Evolutionary conservation across 2,888 invertebrate species (phyloP).

Genomic region (Drosophila longiperda): DNA sequence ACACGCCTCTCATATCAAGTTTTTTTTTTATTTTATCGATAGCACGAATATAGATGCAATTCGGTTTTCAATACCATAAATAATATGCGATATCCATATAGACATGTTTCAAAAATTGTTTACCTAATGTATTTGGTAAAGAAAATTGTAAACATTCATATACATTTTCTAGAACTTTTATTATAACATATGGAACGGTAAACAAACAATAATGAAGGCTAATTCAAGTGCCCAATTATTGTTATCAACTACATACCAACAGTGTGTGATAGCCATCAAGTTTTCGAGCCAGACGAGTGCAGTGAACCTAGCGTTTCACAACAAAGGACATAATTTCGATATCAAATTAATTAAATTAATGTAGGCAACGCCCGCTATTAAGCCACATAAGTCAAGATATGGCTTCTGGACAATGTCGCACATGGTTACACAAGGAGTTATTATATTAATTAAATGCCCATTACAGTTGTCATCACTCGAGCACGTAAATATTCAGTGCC

Average conservation of each 20-base stretch:
- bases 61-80: too few species aligned
- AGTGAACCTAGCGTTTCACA: constrained; percentile 22
- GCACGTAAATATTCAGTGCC: constrained; percentile 2
- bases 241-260: neutral
- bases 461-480: constrained; percentile 53
- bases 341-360: constrained; percentile 43
- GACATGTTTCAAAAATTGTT: neutral
- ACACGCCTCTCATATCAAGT: too few species aligned
- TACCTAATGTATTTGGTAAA: neutral
- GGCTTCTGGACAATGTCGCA: constrained; percentile 6
- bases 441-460: constrained; percentile 65
- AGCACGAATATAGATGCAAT: too few species aligned
- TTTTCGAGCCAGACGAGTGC: constrained; percentile 1
- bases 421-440: constrained; percentile 31
- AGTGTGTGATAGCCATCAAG: neutral
- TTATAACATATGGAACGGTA: neutral
- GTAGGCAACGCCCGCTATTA: constrained; percentile 43
- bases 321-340: constrained; percentile 40
- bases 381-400: neutral
- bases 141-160: neutral
- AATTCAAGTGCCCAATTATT: neutral
- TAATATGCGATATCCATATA: too few species aligned
- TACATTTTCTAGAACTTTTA: neutral
- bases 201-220: neutral
- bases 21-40: too few species aligned